A percentile compares a stretch with the other conserved stretches of the same genome.
phyloP scores from a whole-genome alignment of 2,797 vertebrate species.

The Hipposideros larvatus region DNA sequence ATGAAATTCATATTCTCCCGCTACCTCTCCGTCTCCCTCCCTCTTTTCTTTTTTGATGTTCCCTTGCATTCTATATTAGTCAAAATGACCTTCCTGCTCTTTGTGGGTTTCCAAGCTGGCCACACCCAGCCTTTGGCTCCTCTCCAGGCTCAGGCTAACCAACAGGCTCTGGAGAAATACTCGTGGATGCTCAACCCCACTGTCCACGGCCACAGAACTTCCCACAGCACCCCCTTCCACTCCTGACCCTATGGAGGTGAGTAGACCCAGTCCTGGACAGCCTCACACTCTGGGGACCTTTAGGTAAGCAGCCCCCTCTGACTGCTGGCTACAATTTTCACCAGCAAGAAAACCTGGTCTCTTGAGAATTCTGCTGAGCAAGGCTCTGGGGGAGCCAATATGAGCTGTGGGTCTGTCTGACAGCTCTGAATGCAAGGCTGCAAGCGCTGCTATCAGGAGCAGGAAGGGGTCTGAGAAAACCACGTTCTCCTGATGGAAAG shows the following conservation, averaged over 20 bases:
- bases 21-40: not conserved
- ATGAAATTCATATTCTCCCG: not conserved
- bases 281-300: rapidly evolving
- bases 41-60: not conserved
- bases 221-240: not conserved
- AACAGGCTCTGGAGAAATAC: not conserved
- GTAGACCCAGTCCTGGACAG: not conserved
- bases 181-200: not conserved
- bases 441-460: not conserved
- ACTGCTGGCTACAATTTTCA: not conserved
- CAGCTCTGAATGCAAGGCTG: not conserved
- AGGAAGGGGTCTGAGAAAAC: not conserved
- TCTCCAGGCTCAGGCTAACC: not conserved
- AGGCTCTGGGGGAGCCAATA: not conserved
- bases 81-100: not conserved
- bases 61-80: not conserved
- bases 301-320: not conserved
- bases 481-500: not conserved
- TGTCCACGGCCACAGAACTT: not conserved
- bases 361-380: not conserved
- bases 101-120: not conserved
- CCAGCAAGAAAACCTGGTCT: not conserved
- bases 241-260: not conserved
- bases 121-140: not conserved
- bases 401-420: not conserved